phyloP scores from a whole-genome alignment of 1,140 invertebrate species.

The Drosophila athabasca region DNA sequence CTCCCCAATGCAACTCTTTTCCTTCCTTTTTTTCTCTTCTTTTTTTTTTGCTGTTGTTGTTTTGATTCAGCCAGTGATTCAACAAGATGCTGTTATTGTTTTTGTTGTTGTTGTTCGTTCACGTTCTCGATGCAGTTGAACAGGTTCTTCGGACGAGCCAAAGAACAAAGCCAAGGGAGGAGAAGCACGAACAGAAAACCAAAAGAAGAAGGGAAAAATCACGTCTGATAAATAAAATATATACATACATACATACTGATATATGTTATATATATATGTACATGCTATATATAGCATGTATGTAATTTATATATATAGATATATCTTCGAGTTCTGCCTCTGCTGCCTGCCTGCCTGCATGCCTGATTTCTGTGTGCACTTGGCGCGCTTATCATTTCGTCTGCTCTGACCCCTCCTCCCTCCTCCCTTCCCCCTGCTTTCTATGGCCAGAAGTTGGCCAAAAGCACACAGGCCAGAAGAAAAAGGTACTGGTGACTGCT shows the following conservation, averaged over 20 bases:
- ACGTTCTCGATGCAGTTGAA: slow-evolving; percentile 64
- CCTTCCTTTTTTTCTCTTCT: no score
- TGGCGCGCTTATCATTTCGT: slow-evolving; percentile 71
- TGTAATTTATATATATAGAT: slow-evolving; percentile 41
- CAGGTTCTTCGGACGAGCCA: slow-evolving; percentile 48
- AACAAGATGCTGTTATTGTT: slow-evolving; percentile 76
- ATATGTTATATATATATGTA: slow-evolving; percentile 2
- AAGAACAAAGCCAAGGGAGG: slow-evolving; percentile 18
- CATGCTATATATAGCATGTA: slow-evolving; percentile 18
- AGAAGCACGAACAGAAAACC: slow-evolving; percentile 43
- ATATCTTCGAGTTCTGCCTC: slow-evolving; percentile 32
- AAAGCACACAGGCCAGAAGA: slow-evolving; percentile 13
- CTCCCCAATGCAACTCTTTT: no score
- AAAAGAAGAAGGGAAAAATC: slow-evolving; percentile 60
- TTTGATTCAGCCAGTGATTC: slow-evolving; percentile 57
- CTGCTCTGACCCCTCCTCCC: slow-evolving; percentile 40
- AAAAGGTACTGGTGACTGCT: slow-evolving; percentile 14
- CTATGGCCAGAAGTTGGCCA: slow-evolving; percentile 42
- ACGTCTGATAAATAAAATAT: slow-evolving; percentile 72
- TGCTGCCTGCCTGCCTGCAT: not conserved
- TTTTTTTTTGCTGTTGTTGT: no score
- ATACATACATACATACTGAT: slow-evolving; percentile 19
- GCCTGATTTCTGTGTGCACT: slow-evolving; percentile 58
- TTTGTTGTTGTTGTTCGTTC: slow-evolving; percentile 60
- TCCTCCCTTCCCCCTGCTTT: slow-evolving; percentile 32